Conservation (phyloP, 92 coral and sea anemone genomes). For the Epizoanthus scotinus region DNA sequence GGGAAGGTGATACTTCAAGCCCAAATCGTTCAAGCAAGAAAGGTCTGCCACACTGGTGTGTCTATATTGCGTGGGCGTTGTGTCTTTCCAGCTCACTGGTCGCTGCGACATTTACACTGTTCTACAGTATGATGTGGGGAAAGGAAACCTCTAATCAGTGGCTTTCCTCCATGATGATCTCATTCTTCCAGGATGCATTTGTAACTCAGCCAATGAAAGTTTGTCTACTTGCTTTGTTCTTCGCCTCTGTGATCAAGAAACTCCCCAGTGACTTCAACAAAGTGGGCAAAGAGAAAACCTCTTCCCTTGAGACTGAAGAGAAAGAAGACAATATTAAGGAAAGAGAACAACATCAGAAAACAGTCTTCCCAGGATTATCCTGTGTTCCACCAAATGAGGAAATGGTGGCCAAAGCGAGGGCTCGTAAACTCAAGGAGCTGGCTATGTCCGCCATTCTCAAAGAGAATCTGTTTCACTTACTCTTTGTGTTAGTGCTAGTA, state of each 20-base stretch:
- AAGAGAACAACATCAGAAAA: not conserved
- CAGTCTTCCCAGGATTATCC: not conserved
- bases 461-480: constrained; percentile 60
- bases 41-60: constrained; percentile 74
- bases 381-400: constrained; percentile 58
- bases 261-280: constrained; percentile 52
- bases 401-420: constrained; percentile 59
- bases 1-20: not conserved
- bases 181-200: constrained; percentile 78
- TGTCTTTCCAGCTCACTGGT: constrained; percentile 53
- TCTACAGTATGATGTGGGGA: constrained; percentile 90
- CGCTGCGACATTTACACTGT: constrained; percentile 66
- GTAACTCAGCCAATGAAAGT: constrained; percentile 74
- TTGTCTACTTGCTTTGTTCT: constrained; percentile 38
- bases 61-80: constrained; percentile 65
- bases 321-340: constrained; percentile 3
- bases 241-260: constrained; percentile 48
- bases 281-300: not conserved
- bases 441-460: constrained; percentile 59
- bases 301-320: not conserved
- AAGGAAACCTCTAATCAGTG: constrained; percentile 66
- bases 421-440: constrained; percentile 57
- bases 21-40: not conserved
- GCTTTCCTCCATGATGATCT: constrained; percentile 73
- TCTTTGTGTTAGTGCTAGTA: constrained; percentile 57